These are phyloP conservation scores for Scaptomyza tumidula DNA, from an alignment of 2,888 invertebrate genomes.

Conservation along the genomic window DNA sequence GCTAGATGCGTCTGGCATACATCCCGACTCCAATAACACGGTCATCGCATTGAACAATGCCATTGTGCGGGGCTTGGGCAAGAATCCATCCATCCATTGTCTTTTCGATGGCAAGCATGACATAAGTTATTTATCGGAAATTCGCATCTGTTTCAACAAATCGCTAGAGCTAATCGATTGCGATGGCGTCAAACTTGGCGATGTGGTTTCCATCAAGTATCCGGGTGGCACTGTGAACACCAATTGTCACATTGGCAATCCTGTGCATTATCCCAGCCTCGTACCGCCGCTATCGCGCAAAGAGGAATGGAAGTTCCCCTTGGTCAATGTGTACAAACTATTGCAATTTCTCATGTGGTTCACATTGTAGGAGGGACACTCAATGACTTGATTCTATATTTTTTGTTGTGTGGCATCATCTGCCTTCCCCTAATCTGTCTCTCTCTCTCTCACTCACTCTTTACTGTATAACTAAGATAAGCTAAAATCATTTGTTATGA, in stretches of 20 bases:
- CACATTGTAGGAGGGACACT: constrained; percentile 85
- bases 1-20: constrained; percentile 86
- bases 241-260: constrained; percentile 86
- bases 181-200: constrained; percentile 85
- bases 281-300: constrained; percentile 76
- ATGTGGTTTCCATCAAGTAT: constrained; percentile 74
- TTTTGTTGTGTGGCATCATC: background rate
- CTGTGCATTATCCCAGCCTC: constrained; percentile 86
- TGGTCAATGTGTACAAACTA: constrained; percentile 86
- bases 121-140: constrained; percentile 88
- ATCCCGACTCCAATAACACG: constrained; percentile 86
- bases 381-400: background rate
- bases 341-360: constrained; percentile 87
- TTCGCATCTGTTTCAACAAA: constrained; percentile 91
- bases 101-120: constrained; percentile 86
- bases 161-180: constrained; percentile 88
- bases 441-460: background rate
- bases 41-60: constrained; percentile 85
- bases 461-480: constrained; percentile 5
- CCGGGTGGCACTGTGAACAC: constrained; percentile 85
- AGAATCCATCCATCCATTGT: constrained; percentile 88
- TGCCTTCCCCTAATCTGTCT: background rate
- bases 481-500: constrained; percentile 29
- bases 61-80: constrained; percentile 86
- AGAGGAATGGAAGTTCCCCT: constrained; percentile 83